Evolutionary conservation across 2,113 vertebrate genomes (phyloP), one percentile per base, ranked within the genome.

Genomic region (Trogon surrucura): DNA sequence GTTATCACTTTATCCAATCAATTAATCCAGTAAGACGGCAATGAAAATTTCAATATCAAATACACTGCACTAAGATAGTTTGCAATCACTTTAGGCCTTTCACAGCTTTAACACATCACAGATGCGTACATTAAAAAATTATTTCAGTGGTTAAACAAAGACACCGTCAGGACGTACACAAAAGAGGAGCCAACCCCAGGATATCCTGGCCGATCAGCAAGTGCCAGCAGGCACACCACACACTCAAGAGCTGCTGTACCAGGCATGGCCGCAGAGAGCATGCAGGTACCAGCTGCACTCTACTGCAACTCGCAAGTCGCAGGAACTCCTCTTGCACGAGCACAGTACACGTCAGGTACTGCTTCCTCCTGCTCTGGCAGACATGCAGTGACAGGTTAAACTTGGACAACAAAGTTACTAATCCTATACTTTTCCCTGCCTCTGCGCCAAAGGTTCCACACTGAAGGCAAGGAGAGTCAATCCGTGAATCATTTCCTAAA

Each of bases 201-300:
- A 61, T 16, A 80, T 12, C 80, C 50, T 16, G 30, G 60, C 29
- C 0, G 4, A 34, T 6, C 3, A 1, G 32, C 53, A 30, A 11
- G 9, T 3, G 9, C 45, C 51, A n/a, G 56, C 36, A 65, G 45
- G 38, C 57, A 60, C 50, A 69, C 16, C 57, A 60, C 50, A 69
- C 16, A 26, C 5, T 1, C 34, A 56, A 56, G 34, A 30, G 22
- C 11, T 1, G 1, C 38, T 5, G 53, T 1, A 32, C 4, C 51
- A 38, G 34, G 72, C 1, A 2, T 0, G 15, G 41, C 53, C 2
- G 4, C 1, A 1, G 11, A 51, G 50, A 57, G 60, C 22, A 20
- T 3, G 0, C 0, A 0, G 53, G 74, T 3, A 20, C n/a, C 38
- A 6, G 41, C 65, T 18, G n/a, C 74, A 25, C 36, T 7, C 6